These are phyloP conservation scores for Hypotaenidia okinawae DNA, from an alignment of 2,797 vertebrate species.

Conservation along the genomic window DNA sequence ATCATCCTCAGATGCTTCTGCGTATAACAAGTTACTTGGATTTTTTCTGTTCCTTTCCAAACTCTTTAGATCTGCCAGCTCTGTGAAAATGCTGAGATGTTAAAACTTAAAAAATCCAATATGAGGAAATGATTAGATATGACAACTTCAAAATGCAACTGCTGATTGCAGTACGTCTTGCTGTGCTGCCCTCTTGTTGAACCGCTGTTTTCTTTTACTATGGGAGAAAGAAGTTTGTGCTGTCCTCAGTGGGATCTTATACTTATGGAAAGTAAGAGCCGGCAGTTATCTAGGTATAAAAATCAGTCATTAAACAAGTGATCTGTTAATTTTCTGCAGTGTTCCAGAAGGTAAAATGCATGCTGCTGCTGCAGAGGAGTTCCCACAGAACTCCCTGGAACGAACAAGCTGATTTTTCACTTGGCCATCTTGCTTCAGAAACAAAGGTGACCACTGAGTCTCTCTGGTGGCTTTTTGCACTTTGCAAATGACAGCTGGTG, in stretches of 20 bases:
- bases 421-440: neutral
- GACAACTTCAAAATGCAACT: neutral
- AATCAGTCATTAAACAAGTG: neutral
- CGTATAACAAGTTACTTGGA: neutral
- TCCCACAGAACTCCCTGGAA: neutral
- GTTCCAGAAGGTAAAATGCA: constrained; percentile 27
- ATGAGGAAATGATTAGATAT: neutral
- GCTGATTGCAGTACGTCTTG: neutral
- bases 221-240: neutral
- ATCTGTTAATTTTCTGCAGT: neutral
- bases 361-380: neutral
- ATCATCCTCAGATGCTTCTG: neutral
- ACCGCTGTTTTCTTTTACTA: neutral
- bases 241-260: neutral
- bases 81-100: neutral
- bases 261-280: neutral
- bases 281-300: neutral
- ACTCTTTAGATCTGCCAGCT: neutral
- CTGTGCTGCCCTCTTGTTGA: neutral
- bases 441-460: neutral
- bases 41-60: neutral
- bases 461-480: neutral
- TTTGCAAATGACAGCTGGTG: neutral
- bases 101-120: neutral
- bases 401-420: neutral